These are phyloP conservation scores for Chionis minor DNA, from an alignment of 2,113 vertebrate species.

Conservation along the genomic window DNA sequence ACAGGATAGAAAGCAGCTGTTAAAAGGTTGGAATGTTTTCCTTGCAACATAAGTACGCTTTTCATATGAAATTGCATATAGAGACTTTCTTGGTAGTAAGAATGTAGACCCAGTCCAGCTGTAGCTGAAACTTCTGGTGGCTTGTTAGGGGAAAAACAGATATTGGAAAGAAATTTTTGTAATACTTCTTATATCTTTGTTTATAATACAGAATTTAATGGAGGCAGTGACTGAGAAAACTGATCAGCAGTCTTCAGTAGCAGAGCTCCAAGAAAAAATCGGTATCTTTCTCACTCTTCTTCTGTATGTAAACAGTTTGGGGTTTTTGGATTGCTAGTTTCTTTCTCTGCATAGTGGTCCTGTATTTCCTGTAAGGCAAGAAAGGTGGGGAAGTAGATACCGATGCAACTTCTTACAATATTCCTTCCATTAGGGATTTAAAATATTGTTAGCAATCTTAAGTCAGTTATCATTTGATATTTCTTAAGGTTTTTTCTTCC, in stretches of 20 bases:
- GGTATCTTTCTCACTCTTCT: constrained; percentile 72
- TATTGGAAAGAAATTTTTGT: not conserved
- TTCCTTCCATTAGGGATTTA: not conserved
- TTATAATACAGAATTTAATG: constrained; percentile 74
- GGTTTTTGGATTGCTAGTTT: not conserved
- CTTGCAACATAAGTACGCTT: not conserved
- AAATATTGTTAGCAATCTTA: not conserved
- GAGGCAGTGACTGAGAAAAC: constrained; percentile 70
- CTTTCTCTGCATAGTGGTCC: not conserved
- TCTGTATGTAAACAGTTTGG: not conserved
- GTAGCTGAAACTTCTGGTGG: not conserved
- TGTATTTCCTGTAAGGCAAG: not conserved
- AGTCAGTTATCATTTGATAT: not conserved
- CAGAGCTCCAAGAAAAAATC: constrained; percentile 83
- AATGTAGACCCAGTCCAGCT: not conserved
- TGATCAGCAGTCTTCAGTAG: constrained; percentile 65
- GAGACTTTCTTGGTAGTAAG: not conserved
- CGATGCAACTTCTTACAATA: not conserved
- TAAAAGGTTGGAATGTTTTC: not conserved
- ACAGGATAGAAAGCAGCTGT: not conserved
- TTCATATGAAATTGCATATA: not conserved
- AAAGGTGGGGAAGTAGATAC: not conserved
- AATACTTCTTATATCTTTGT: constrained; percentile 30
- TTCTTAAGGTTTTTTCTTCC: not conserved
- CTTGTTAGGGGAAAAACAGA: not conserved